Evolutionary conservation across 2,797 vertebrate species (phyloP).

Genomic region (Sebastes steindachneri): DNA sequence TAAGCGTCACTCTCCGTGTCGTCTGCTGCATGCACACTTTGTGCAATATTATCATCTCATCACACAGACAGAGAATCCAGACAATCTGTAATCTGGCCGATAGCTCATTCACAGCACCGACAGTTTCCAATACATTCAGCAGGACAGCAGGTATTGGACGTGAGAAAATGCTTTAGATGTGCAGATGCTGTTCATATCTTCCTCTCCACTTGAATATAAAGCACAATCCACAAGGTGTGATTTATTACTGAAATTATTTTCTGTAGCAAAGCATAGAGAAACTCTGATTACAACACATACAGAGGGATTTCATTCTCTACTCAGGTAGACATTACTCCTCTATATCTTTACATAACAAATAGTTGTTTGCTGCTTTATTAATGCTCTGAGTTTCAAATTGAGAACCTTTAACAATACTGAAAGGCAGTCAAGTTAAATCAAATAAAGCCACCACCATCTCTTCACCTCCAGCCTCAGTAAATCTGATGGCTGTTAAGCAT

Average conservation of each 20-base stretch:
- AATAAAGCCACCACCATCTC: background rate
- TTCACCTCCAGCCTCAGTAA: background rate
- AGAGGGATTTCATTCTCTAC: no score
- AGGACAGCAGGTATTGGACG: background rate
- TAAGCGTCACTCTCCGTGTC: constrained; percentile 58
- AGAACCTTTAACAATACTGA: background rate
- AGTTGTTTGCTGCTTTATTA: no score
- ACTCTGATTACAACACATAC: no score
- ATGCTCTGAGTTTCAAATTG: no score
- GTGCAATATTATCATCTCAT: constrained; percentile 48
- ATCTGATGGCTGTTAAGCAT: background rate
- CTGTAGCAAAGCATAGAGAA: background rate
- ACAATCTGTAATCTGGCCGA: constrained; percentile 26
- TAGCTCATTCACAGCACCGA: constrained; percentile 29
- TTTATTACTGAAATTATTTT: background rate
- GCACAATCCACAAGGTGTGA: no score
- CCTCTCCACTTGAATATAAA: background rate
- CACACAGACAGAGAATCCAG: constrained; percentile 22
- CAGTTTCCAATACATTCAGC: constrained; percentile 8
- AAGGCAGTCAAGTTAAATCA: background rate
- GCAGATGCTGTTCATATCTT: background rate
- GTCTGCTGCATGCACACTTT: constrained; percentile 17
- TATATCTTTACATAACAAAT: no score
- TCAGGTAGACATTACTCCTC: no score
- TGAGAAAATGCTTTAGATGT: constrained; percentile 7